Evolutionary conservation across 2,888 invertebrate genomes (phyloP), one percentile per base, ranked within the genome.

Genomic region (Hartigia nigra): DNA sequence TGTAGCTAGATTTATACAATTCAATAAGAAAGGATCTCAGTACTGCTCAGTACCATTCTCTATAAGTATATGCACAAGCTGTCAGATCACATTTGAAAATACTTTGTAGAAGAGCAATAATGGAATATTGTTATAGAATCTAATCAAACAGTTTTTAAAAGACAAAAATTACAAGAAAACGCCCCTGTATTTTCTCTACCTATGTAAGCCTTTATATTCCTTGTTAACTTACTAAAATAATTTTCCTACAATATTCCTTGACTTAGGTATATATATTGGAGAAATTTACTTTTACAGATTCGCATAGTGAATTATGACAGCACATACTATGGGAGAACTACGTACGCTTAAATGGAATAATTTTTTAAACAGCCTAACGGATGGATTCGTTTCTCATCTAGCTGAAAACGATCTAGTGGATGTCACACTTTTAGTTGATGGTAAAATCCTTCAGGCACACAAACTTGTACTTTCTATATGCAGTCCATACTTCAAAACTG

Each of bases 381-480:
- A 89, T 77, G 92, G 92, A 31, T 92, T 92, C 81, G 88, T 91
- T 81, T 89, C 88, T 77, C 88, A 92, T 78, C 84, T 92, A 23
- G 89, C 88, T 79, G 91, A 91, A 78, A 91, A 92, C 82, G 89
- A 91, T 84, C 83, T 92, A 76, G 92, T 92, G 69, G 92, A 92
- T 84, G 92, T 92, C n/a, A 93, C 92, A 11, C 83, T 92, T 11
- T 92, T 92, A n/a, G 92, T 92, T 39, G 92, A 92, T 75, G 92
- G 92, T 74, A 88, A 91, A 78, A 88, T 91, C 77, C 84, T 93
- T 31, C 92, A 91, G 81, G 92, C 92, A 55, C 92, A 92, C 81
- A 92, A 92, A 86, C 84, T 92, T 79, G 92, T 92, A 34, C 87
- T 92, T 1, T 92, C 92, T 32, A 91, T 92, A 12, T 93, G 92